phyloP scores from a whole-genome alignment of 2,888 invertebrate species.

The Chaetoderma sp. region DNA sequence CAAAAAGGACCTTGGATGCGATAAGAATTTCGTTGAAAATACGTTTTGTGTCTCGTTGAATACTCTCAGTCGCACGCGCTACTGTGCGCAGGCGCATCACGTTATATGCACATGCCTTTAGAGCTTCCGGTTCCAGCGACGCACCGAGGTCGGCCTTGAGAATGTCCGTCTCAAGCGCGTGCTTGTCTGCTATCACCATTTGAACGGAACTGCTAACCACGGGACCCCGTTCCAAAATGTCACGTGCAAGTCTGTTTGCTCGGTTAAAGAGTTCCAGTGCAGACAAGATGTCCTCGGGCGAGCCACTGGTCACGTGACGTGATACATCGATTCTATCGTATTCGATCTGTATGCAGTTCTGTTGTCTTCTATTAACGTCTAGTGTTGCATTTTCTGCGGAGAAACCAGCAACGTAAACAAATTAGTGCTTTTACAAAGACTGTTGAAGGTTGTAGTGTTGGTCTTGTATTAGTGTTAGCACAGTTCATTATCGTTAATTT shows the following conservation, averaged over 20 bases:
- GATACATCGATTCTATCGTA: conserved; percentile 46
- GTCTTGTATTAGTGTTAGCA: no score
- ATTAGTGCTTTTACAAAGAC: no score
- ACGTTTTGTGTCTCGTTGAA: conserved; percentile 40
- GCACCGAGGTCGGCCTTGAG: conserved; percentile 44
- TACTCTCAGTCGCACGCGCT: conserved; percentile 42
- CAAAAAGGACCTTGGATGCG: neutral
- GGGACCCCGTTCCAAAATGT: conserved; percentile 44
- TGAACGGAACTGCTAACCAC: conserved; percentile 41
- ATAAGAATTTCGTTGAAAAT: neutral
- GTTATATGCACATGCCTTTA: conserved; percentile 46
- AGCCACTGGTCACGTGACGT: conserved; percentile 36
- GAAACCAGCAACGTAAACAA: no score
- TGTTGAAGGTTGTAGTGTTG: no score
- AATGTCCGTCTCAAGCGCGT: conserved; percentile 45
- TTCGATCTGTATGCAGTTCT: conserved; percentile 43
- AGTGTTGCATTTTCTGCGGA: conserved; percentile 50
- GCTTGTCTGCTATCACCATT: conserved; percentile 48
- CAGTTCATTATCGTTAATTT: no score
- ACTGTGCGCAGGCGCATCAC: conserved; percentile 46
- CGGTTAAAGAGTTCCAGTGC: conserved; percentile 47
- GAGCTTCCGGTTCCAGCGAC: conserved; percentile 41
- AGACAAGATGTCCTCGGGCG: conserved; percentile 43
- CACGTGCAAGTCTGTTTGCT: conserved; percentile 45
- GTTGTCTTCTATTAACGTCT: conserved; percentile 41